Percentiles rank a stretch among this genome's conserved stretches.
phyloP scores from a whole-genome alignment of 2,113 vertebrate genomes.

The Rhinolophus ferrumequinum region DNA sequence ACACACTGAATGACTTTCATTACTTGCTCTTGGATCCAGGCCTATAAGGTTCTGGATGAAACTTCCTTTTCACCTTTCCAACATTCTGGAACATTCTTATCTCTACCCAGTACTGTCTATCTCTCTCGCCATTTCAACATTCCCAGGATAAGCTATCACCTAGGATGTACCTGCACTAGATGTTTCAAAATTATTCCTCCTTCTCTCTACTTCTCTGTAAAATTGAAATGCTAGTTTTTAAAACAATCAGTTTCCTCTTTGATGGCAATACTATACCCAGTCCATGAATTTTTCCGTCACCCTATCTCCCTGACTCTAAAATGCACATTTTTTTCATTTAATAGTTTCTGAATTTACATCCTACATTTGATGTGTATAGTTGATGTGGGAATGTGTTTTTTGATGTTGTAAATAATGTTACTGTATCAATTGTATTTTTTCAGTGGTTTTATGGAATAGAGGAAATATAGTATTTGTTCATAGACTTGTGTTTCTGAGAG shows the following conservation, averaged over 20 bases:
- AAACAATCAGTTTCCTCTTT: neutral
- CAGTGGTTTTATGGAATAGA: neutral
- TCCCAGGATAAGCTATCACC: neutral
- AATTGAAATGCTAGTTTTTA: neutral
- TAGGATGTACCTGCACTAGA: neutral
- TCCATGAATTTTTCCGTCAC: neutral
- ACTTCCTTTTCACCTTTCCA: neutral
- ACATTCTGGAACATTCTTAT: neutral
- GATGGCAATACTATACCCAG: neutral
- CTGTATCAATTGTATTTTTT: neutral
- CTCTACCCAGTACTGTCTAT: neutral
- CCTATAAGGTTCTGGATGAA: neutral
- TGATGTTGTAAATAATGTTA: neutral
- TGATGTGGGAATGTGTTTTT: neutral
- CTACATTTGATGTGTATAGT: neutral
- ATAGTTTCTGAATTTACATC: neutral
- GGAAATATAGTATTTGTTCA: neutral
- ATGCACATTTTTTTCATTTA: neutral
- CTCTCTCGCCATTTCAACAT: neutral
- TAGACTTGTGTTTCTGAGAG: neutral
- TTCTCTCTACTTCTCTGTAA: neutral
- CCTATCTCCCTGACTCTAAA: neutral
- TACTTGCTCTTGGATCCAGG: neutral
- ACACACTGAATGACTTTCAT: neutral
- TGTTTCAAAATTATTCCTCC: neutral